Evolutionary conservation across 2,797 vertebrate species (phyloP), one percentile per base, ranked within the genome.

Genomic region (Clarias fuscus): DNA sequence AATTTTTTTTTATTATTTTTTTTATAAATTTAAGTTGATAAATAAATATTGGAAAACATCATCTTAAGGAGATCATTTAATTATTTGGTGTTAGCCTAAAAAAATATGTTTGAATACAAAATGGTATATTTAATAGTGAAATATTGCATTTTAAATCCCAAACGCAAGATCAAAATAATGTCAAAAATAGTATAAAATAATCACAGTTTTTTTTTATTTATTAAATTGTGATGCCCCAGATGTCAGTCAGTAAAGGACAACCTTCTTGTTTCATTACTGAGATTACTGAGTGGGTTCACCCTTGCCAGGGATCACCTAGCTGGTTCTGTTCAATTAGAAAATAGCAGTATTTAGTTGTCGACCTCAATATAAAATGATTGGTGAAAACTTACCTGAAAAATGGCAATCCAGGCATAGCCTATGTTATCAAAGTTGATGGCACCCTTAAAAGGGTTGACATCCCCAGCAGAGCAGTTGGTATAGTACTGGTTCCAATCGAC

Each of bases 401-500:
- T 99, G 0, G 97, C 98, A 0, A 99, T 99, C 98, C 98, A 99
- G 88, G 98, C 98, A 0, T 99, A 99, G 91, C 97, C 98, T 0
- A 99, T 99, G 93, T 99, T 99, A 92, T 99, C 98, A 0, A 99
- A 99, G 95, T 99, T 99, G 95, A 99, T 99, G 88, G 98, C 98
- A 27, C 96, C 97, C 92, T 99, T 99, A 93, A 98, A 99, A 43
- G 98, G 98, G 94, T 99, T 99, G 94, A 95, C 92, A 58, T 93
- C 92, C 27, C 98, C 97, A 0, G 97, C 96, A 0, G 97, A 97
- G 92, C 98, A 99, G 93, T 98, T 98, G 92, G 94, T 98, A 88
- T 99, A 99, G 92, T 98, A 99, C 92, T 98, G 96, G 94, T 99
- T 99, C 98, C 98, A 99, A 92, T 99, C 98, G 91, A 99, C 95